Conservation (phyloP, 2,113 vertebrate species). For the Rynchops niger region DNA sequence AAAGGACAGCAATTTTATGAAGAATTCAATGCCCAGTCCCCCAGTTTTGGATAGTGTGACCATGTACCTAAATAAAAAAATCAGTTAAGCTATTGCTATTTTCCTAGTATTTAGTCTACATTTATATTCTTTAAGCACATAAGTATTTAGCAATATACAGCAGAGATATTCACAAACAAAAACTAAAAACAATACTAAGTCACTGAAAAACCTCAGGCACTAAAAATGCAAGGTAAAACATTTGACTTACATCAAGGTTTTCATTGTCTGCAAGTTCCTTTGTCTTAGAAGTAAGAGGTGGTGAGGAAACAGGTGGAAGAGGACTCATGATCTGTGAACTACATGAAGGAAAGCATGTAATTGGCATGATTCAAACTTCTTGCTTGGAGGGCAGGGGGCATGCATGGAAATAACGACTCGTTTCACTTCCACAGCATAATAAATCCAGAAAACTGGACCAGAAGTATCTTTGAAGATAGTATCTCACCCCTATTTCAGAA, state of each 20-base stretch:
- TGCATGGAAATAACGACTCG: background rate
- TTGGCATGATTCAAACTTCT: background rate
- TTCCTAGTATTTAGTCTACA: background rate
- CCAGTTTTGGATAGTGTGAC: background rate
- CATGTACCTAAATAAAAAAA: background rate
- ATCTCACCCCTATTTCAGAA: background rate
- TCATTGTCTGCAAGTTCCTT: constrained; percentile 89
- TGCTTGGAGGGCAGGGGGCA: background rate
- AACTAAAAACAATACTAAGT: background rate
- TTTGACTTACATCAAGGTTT: constrained; percentile 84
- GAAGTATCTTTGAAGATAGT: background rate
- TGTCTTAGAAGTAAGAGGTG: constrained; percentile 79
- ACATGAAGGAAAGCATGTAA: background rate
- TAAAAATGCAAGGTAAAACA: background rate
- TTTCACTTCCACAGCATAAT: background rate
- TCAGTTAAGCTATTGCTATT: background rate
- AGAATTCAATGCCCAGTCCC: background rate
- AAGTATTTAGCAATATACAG: background rate
- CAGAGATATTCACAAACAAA: background rate
- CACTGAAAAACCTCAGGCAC: background rate
- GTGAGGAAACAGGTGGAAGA: constrained; percentile 75
- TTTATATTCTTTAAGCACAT: background rate
- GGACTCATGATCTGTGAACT: constrained; percentile 89
- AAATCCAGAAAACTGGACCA: background rate
- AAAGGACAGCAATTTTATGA: background rate